phyloP scores from a whole-genome alignment of 2,113 vertebrate genomes.

The Pelmatolapia mariae region DNA sequence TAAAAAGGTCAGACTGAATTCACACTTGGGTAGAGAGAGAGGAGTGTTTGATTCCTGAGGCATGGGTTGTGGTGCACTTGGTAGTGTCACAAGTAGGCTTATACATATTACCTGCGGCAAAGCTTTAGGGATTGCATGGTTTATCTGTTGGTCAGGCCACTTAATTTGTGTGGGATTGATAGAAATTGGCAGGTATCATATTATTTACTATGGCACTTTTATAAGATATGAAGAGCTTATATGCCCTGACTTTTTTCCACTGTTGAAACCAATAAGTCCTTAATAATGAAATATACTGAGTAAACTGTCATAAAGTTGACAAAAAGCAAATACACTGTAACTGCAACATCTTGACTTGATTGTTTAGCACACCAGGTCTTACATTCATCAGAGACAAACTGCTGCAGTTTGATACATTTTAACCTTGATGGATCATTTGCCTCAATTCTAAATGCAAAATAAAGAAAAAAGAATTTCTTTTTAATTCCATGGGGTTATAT shows the following conservation, averaged over 20 bases:
- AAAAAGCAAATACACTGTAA: not conserved
- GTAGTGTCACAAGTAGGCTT: not conserved
- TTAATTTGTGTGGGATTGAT: not conserved
- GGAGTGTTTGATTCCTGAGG: not conserved
- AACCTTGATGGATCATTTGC: not conserved
- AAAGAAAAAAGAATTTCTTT: not conserved
- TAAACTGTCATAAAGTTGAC: not conserved
- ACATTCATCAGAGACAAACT: not conserved
- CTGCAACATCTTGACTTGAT: not conserved
- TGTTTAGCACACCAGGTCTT: not conserved
- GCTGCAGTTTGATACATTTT: not conserved
- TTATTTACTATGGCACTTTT: not conserved
- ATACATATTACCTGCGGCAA: not conserved
- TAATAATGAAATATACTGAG: not conserved
- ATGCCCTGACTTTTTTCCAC: not conserved
- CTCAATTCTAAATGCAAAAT: not conserved
- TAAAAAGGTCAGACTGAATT: not conserved
- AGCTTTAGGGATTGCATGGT: not conserved
- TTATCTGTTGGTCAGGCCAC: not conserved
- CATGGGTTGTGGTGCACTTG: not conserved
- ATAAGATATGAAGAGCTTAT: not conserved
- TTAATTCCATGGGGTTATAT: not conserved
- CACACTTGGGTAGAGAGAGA: not conserved
- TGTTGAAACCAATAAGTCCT: not conserved
- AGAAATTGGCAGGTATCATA: not conserved